phyloP scores from a whole-genome alignment of 1,140 invertebrate species.

The Eumaeus atala region DNA sequence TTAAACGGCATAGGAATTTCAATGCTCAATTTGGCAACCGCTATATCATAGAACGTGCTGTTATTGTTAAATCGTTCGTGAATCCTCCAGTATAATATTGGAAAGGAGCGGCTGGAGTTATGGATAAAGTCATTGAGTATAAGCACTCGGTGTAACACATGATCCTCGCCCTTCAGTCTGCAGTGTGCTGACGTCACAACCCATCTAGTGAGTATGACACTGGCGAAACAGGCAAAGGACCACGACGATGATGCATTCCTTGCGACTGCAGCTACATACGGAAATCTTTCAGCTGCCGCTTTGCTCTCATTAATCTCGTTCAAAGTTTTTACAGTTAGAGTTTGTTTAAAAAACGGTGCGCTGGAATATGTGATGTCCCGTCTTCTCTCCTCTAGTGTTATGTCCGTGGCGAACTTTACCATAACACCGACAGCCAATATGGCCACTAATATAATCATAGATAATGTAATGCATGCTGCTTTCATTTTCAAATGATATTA shows the following conservation, averaged over 20 bases:
- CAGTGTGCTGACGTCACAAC: conserved; percentile 57
- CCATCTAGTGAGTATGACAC: conserved; percentile 48
- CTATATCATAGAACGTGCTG: conserved; percentile 41
- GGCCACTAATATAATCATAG: conserved; percentile 42
- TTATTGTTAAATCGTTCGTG: conserved; percentile 43
- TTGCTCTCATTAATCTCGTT: conserved; percentile 29
- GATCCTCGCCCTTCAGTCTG: conserved; percentile 25
- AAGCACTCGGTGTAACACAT: conserved; percentile 35
- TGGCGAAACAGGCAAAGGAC: conserved; percentile 52
- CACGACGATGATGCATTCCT: conserved; percentile 38
- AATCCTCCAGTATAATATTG: conserved; percentile 48
- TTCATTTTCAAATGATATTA: conserved; percentile 36
- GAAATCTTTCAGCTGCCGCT: conserved; percentile 35
- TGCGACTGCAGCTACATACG: conserved; percentile 41
- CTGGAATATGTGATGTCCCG: conserved; percentile 29
- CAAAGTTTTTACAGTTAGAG: conserved; percentile 37
- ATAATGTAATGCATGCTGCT: conserved; percentile 45
- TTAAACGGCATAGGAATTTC: conserved; percentile 32
- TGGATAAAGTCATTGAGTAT: conserved; percentile 41
- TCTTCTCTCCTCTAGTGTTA: conserved; percentile 49
- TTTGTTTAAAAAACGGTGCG: conserved; percentile 32
- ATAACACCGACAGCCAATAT: conserved; percentile 59
- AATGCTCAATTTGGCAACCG: conserved; percentile 48
- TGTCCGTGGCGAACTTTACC: conserved; percentile 61
- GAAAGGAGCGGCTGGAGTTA: conserved; percentile 43